Conservation (phyloP, 2,888 invertebrate genomes). For the Scrobipalpa atriplicella region DNA sequence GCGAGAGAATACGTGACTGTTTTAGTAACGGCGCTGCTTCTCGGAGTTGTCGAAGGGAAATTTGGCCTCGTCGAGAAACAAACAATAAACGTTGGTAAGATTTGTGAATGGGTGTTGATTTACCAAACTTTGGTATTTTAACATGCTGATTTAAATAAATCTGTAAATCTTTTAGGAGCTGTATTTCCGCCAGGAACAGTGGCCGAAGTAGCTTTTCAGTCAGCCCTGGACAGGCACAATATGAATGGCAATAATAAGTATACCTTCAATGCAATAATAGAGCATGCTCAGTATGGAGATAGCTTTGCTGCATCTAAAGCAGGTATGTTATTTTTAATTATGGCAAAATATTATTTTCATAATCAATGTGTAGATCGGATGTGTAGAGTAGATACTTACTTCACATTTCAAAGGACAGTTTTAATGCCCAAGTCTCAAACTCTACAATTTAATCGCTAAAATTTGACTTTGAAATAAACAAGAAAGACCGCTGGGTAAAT, state of each 20-base stretch:
- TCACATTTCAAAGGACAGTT: neutral
- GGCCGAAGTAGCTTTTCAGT: slow-evolving; percentile 69
- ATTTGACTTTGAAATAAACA: slow-evolving; percentile 8
- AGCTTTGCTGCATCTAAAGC: slow-evolving; percentile 73
- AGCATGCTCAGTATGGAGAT: slow-evolving; percentile 63
- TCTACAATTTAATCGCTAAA: neutral
- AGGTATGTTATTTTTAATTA: slow-evolving; percentile 48
- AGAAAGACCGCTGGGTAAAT: neutral
- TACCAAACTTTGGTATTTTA: neutral
- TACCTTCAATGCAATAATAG: slow-evolving; percentile 59
- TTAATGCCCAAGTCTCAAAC: neutral
- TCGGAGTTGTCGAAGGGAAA: slow-evolving; percentile 52
- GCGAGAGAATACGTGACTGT: slow-evolving; percentile 52
- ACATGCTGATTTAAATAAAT: neutral
- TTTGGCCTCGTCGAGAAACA: slow-evolving; percentile 62
- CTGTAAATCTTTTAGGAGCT: slow-evolving; percentile 53
- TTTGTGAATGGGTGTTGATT: neutral
- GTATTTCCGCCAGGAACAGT: slow-evolving; percentile 70
- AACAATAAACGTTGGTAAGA: slow-evolving; percentile 66
- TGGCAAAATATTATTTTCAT: too few species aligned
- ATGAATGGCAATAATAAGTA: slow-evolving; percentile 69
- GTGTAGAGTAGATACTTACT: too few species aligned
- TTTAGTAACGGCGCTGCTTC: slow-evolving; percentile 47
- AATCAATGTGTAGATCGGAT: neutral
- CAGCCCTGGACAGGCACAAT: slow-evolving; percentile 66